These are phyloP conservation scores for Melanostoma mellinum DNA, from an alignment of 2,888 invertebrate species.

Conservation along the genomic window DNA sequence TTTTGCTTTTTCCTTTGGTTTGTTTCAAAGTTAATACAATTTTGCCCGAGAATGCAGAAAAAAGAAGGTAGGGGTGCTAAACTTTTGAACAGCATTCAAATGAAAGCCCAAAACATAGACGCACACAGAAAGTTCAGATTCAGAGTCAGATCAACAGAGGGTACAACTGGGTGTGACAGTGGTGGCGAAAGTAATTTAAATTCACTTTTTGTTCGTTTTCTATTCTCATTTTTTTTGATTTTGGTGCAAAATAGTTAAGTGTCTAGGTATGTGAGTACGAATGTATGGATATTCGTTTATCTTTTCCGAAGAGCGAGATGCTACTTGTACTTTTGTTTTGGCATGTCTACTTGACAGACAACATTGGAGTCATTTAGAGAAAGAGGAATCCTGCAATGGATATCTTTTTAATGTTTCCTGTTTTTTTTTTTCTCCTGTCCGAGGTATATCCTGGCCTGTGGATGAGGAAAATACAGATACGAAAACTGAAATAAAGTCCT, in stretches of 20 bases:
- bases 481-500: conserved; percentile 65
- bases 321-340: conserved; percentile 50
- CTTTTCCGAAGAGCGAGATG: not conserved
- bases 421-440: conserved; percentile 21
- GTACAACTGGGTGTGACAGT: conserved; percentile 41
- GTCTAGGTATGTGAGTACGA: conserved; percentile 11
- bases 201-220: conserved; percentile 62
- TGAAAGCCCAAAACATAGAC: conserved; percentile 45
- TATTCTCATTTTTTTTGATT: conserved; percentile 27
- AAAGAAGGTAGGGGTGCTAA: conserved; percentile 47
- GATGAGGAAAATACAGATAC: conserved; percentile 13
- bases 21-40: conserved; percentile 57
- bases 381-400: conserved; percentile 13
- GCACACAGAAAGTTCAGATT: conserved; percentile 6
- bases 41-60: conserved; percentile 16
- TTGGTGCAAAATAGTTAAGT: conserved; percentile 23
- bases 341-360: conserved; percentile 70
- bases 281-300: not conserved
- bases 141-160: conserved; percentile 15
- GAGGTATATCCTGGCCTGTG: not conserved
- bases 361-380: conserved; percentile 58
- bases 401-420: conserved; percentile 53
- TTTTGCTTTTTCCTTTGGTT: conserved; percentile 1
- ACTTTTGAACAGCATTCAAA: conserved; percentile 72
- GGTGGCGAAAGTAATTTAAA: conserved; percentile 70